A percentile compares a stretch with the other conserved stretches of the same genome.
phyloP scores from a whole-genome alignment of 2,113 vertebrate species.

The Acinonyx jubatus region DNA sequence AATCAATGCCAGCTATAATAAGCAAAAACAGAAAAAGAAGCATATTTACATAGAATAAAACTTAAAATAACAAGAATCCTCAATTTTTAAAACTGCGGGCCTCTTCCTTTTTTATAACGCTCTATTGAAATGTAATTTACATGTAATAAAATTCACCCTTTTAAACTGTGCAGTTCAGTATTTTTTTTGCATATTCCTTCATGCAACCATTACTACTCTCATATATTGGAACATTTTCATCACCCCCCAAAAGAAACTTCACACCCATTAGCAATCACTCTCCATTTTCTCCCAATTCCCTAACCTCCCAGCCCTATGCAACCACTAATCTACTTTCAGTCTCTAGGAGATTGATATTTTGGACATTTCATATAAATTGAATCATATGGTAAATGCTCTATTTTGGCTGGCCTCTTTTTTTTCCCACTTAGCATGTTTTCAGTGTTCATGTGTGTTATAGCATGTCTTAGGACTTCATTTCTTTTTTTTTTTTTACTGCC shows the following conservation, averaged over 20 bases:
- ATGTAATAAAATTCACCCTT: not conserved
- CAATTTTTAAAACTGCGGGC: not conserved
- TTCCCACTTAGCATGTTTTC: not conserved
- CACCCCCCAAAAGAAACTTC: not conserved
- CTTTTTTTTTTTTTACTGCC: not conserved
- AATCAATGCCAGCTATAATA: conserved; percentile 47
- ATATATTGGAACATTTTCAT: not conserved
- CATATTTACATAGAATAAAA: conserved; percentile 33
- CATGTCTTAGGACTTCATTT: not conserved
- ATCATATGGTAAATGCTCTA: not conserved
- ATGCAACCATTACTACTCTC: not conserved
- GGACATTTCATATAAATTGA: not conserved
- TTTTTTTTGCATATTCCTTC: not conserved
- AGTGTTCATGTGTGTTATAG: not conserved
- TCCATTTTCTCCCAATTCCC: not conserved
- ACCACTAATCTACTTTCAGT: not conserved
- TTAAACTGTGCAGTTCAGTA: not conserved
- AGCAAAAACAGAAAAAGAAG: conserved; percentile 32
- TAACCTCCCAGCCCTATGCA: not conserved
- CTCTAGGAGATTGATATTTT: not conserved
- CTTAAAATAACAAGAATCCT: conserved; percentile 7
- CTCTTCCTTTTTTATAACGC: not conserved
- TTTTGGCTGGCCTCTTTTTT: not conserved
- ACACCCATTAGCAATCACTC: not conserved
- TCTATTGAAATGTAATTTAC: conserved; percentile 38